Evolutionary conservation across 2,797 vertebrate species (phyloP), one percentile per base, ranked within the genome.

Genomic region (Etheostoma nigrum): DNA sequence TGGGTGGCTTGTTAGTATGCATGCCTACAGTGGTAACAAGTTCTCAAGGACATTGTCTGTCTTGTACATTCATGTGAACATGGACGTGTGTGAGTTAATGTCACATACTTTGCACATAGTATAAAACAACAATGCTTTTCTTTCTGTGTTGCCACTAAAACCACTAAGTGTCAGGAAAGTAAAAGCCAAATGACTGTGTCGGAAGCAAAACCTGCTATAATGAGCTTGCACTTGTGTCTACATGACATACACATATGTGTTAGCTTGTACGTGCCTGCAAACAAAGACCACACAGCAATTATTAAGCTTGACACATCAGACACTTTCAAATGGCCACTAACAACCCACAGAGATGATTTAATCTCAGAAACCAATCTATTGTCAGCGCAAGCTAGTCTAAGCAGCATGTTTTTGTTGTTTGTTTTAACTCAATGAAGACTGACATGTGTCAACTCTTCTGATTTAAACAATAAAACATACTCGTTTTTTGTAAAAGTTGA

Each of bases 1-100:
- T 70, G 68, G 53, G 60, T 61, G 72, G 59, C 84, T 90, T 67
- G 68, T 93, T 91, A 86, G 82, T 84, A 90, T 92, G 85, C 80
- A 85, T 67, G 78, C 59, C 77, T 61, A 83, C 55, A 81, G 84
- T 80, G 69, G 78, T 84, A 81, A 87, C 63, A 33, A 18, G 64
- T 64, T 83, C 79, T 84, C 90, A 92, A 89, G 86, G 88, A 85
- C 89, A 66, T 30, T 78, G 75, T 49, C 48, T 49, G 48, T n/a
- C 18, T 49, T 49, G 48, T 44, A 44, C 14, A 44, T 44, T 40
- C 12, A 65, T 30, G 66, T 71, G 62, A 55, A 71, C 52, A 69
- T 70, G 60, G 49, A 45, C 42, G 76, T 67, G 60, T 69, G 42
- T 5, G 40, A 61, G 64, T 79, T 67, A 47, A 65, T 79, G 76